Percentiles rank a stretch among this genome's conserved stretches.
Conservation (phyloP, 2,797 vertebrate species). For the Melanotaenia trifasciata region DNA sequence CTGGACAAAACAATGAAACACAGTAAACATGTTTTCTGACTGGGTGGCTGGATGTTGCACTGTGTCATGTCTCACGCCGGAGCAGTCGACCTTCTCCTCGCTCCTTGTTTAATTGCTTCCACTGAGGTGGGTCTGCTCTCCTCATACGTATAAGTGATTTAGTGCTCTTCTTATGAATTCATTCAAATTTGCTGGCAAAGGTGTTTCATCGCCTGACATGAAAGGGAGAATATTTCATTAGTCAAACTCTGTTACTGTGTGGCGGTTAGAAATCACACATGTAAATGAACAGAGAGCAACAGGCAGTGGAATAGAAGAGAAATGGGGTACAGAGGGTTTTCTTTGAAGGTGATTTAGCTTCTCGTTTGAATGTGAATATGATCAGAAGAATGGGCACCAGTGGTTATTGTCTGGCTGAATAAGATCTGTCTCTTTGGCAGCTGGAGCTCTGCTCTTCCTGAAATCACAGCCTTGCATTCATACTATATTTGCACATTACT, state of each 20-base stretch:
- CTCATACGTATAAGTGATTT: slow-evolving; percentile 62
- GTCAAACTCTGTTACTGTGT: slow-evolving; percentile 53
- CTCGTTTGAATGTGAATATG: slow-evolving; percentile 51
- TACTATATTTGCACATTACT: not conserved
- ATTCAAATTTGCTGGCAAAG: slow-evolving; percentile 57
- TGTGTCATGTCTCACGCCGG: slow-evolving; percentile 12
- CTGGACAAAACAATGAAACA: slow-evolving; percentile 24
- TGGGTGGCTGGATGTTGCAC: slow-evolving; percentile 16
- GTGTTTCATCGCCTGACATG: slow-evolving; percentile 61
- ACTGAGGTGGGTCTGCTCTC: slow-evolving; percentile 32
- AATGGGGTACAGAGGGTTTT: slow-evolving; percentile 30
- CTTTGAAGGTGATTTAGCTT: slow-evolving; percentile 51
- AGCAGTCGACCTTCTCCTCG: not conserved
- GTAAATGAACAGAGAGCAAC: slow-evolving; percentile 55
- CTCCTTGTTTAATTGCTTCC: slow-evolving; percentile 32
- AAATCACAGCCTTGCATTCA: slow-evolving; percentile 21
- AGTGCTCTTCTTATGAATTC: slow-evolving; percentile 45
- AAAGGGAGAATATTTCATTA: slow-evolving; percentile 51
- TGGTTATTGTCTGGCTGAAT: slow-evolving; percentile 53
- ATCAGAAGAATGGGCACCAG: slow-evolving; percentile 52
- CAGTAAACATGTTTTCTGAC: slow-evolving; percentile 36
- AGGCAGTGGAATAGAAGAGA: slow-evolving; percentile 61
- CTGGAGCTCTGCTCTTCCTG: slow-evolving; percentile 9
- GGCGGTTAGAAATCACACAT: slow-evolving; percentile 53
- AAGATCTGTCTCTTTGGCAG: slow-evolving; percentile 42